A percentile compares a stretch with the other conserved stretches of the same genome.
Evolutionary conservation across 2,797 vertebrate genomes (phyloP).

Genomic region (Acrossocheilus wenchowensis): DNA sequence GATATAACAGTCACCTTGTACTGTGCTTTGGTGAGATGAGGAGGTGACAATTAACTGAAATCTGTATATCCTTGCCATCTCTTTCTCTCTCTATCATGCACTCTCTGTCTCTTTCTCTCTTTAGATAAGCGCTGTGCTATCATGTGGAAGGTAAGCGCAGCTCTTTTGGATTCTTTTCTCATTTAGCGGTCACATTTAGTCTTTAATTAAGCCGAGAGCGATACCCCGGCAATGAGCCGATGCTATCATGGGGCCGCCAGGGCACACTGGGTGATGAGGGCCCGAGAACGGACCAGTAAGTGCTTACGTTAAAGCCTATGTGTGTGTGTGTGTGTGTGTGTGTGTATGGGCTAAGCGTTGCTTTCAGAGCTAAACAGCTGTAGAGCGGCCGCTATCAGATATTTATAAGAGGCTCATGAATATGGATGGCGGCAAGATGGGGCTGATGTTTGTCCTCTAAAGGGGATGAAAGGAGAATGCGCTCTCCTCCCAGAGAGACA

Average conservation of each 20-base stretch:
- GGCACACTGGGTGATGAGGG: slow-evolving; percentile 63
- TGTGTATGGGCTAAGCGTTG: slow-evolving; percentile 62
- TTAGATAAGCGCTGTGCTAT: slow-evolving; percentile 70
- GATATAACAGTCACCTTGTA: slow-evolving; percentile 16
- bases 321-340: slow-evolving; percentile 41
- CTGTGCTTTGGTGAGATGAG: slow-evolving; percentile 10
- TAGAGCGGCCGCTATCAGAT: slow-evolving; percentile 82
- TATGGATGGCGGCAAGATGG: slow-evolving; percentile 82
- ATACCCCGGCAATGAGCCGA: slow-evolving; percentile 75
- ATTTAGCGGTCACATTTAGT: slow-evolving; percentile 78
- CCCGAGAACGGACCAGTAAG: slow-evolving; percentile 62
- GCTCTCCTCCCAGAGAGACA: slow-evolving; percentile 75
- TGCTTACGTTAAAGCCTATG: slow-evolving; percentile 41
- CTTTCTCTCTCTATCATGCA: slow-evolving; percentile 32
- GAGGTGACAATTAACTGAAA: slow-evolving; percentile 49
- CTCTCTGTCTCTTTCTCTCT: slow-evolving; percentile 35
- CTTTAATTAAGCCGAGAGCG: slow-evolving; percentile 79
- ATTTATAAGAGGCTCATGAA: slow-evolving; percentile 87
- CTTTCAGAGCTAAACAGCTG: slow-evolving; percentile 80
- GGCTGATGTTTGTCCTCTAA: slow-evolving; percentile 88
- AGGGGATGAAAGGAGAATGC: slow-evolving; percentile 84
- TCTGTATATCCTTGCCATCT: slow-evolving; percentile 53
- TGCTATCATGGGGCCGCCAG: slow-evolving; percentile 72
- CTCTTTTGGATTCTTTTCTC: slow-evolving; percentile 82
- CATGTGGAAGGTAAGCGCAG: slow-evolving; percentile 75